Base-by-base conservation (phyloP, 2,888 invertebrate genomes). In the Oscheius onirici region DNA sequence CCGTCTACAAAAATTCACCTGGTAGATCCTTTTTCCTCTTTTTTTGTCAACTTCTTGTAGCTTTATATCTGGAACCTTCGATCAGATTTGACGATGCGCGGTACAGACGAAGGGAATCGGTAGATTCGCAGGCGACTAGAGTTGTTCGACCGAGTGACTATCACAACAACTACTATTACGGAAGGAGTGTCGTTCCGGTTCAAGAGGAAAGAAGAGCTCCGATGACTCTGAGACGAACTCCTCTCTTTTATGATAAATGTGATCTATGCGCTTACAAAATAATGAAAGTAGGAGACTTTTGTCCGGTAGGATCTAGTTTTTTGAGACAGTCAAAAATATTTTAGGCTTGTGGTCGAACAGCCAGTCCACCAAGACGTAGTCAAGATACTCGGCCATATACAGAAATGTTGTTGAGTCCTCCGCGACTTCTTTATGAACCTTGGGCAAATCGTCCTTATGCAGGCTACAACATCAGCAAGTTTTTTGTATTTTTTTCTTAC, bases 241-340 rank as follows among this genome's bases (percentile, higher is more conserved):
- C 72, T 17, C 49, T 63, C 20, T 68, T 72, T 60, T 72, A 72
- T 46, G 67, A 72, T 40, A 72, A 67, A 41, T 72, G 72, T 41
- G 72, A 72, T 52, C 58, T 72, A 8, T 72, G 72, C 26, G 72
- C 72, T 11, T 58, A 51, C 28, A 67, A 63, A 22, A 60, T 66
- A 13, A 46, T 72, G 17, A 43, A 67, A 28, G 22, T 58, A 24
- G 72, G 72, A 13, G 72, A 66, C 40, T 67, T 26, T 34, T 72
- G 72, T 34, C 52, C 67, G 52, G 71, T 71, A 28, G 24, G 71
- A 20, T 34, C n/a, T 10, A 1, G 1, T 26, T n/a, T 5, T 20
- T 34, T 20, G 1, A 3, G 11, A n/a, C 22, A 5, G 11, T n/a
- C n/a, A 8, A 34, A 58, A 6, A 3, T 13, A 46, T 13, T 51